Evolutionary conservation across 2,888 invertebrate genomes (phyloP).

Genomic region (Lasius fuliginosus): DNA sequence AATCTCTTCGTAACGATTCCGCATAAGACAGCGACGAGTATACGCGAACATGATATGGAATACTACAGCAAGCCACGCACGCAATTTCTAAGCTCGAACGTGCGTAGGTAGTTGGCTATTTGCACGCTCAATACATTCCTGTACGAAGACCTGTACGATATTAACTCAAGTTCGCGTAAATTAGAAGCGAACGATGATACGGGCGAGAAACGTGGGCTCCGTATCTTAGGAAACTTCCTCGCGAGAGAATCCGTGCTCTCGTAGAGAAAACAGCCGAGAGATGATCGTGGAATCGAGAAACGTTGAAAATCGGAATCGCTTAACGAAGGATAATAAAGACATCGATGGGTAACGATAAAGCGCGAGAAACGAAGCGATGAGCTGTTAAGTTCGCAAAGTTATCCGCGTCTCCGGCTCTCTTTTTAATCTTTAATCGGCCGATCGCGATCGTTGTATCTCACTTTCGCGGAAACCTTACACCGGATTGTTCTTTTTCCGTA

Average conservation of each 20-base stretch:
- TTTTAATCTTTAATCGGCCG: constrained; percentile 40
- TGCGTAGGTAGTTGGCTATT: constrained; percentile 51
- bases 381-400: constrained; percentile 40
- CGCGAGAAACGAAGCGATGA: constrained; percentile 39
- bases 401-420: constrained; percentile 27
- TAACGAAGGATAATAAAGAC: constrained; percentile 51
- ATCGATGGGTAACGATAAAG: constrained; percentile 47
- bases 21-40: neutral
- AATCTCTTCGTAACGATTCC: neutral
- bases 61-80: neutral
- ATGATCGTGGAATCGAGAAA: constrained; percentile 32
- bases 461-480: constrained; percentile 61
- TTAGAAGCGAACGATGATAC: constrained; percentile 32
- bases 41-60: neutral
- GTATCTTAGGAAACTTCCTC: constrained; percentile 3
- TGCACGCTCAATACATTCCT: constrained; percentile 34
- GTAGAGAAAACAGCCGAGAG: constrained; percentile 18
- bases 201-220: constrained; percentile 17
- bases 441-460: constrained; percentile 29
- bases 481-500: constrained; percentile 54
- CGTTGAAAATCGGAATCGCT: constrained; percentile 37
- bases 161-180: constrained; percentile 49
- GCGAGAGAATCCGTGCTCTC: neutral
- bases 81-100: constrained; percentile 13
- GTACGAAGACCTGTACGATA: constrained; percentile 32